Base-by-base conservation (phyloP, 2,888 invertebrate genomes). In the Diadegma fenestrale region DNA sequence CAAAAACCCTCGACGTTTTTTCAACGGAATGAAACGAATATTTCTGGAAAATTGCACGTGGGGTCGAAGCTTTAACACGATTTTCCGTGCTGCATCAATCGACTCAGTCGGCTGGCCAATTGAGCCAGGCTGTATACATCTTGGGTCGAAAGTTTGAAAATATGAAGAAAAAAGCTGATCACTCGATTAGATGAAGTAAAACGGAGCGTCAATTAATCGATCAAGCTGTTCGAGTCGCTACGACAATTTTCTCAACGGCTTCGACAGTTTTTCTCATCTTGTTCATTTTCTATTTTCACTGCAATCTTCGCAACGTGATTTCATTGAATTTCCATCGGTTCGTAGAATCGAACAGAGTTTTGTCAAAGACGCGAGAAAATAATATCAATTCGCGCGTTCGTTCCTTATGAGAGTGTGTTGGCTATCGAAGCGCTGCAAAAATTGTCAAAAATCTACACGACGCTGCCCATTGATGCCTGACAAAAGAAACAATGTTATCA, bases 171-270 rank as follows among this genome's bases (percentile, higher is more conserved):
- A 68, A 83, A 54, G 22, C 48, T 51, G 51, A 64, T 82, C 75
- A 79, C 75, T 79, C 82, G 82, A 85, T 85, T 82, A 85, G 63
- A 73, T 58, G 54, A 75, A 26, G 75, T 45, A 75, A 76, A 85
- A 76, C 78, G 45, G 30, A 75, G 54, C 58, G 76, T 75, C 82
- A 85, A 85, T 85, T 82, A 82, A 82, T 79, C 82, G 79, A 79
- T 64, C 64, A 71, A 48, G 22, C 33, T 26, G 17, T 26, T 58
- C 61, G 63, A 7, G 66, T 26, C 33, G 33, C 63, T 22, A 64
- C 66, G 71, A 68, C 37, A 64, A 45, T 64, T 58, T 22, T 68
- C 14, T 19, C 64, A 58, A 33, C 61, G 54, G 63, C 75, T 51
- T 54, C 73, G 30, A 64, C 78, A 54, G 17, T 69, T 72, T 79